Conservation (phyloP, 2,888 invertebrate genomes). For the Cerastoderma edule region DNA sequence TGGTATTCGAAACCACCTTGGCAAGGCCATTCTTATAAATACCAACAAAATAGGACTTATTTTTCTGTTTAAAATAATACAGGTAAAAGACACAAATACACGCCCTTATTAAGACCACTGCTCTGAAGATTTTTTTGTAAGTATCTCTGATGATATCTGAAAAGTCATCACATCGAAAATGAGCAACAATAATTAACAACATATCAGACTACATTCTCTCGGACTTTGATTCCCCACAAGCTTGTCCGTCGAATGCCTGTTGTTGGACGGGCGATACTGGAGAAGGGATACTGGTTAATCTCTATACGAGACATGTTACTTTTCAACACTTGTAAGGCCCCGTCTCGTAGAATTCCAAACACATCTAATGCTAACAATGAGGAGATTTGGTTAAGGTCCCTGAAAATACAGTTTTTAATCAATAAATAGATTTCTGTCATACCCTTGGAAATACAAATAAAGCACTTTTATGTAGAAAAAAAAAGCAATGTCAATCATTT, state of each 20-base stretch:
- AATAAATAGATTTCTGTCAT: too few species aligned
- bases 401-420: slow-evolving; percentile 62
- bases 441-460: too few species aligned
- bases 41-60: not conserved
- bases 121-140: not conserved
- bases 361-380: slow-evolving; percentile 90
- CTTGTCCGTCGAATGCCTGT: slow-evolving; percentile 94
- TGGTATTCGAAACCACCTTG: too few species aligned
- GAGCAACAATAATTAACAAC: too few species aligned
- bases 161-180: too few species aligned
- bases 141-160: too few species aligned
- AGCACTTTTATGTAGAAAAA: too few species aligned
- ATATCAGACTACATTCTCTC: slow-evolving; percentile 69
- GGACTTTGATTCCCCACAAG: slow-evolving; percentile 92
- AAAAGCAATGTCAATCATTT: too few species aligned
- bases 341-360: slow-evolving; percentile 90
- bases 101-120: not conserved
- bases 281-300: slow-evolving; percentile 90
- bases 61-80: not conserved
- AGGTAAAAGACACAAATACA: not conserved
- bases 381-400: slow-evolving; percentile 84
- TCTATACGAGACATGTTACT: slow-evolving; percentile 87
- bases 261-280: slow-evolving; percentile 93
- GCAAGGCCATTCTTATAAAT: not conserved
- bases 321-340: slow-evolving; percentile 86